Base-by-base conservation (phyloP, 92 coral and sea anemone genomes). In the Epizoanthus ramosus region DNA sequence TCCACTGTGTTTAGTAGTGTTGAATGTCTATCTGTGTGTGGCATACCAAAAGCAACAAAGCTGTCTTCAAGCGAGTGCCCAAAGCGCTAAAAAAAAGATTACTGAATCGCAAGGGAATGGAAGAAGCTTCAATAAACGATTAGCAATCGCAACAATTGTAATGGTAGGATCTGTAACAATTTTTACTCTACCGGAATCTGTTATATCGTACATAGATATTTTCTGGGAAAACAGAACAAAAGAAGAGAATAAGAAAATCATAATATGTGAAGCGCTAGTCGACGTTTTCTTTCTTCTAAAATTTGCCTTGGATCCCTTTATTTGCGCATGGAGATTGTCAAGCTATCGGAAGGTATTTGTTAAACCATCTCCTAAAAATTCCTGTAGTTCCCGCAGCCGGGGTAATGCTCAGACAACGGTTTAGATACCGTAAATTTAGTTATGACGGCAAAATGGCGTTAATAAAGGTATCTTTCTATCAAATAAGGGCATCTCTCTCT, bases 241-340 rank as follows among this genome's bases (percentile, higher is more conserved):
- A 0, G 81, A 59, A 1, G 33, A 60, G 41, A 76, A 76, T 54
- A 22, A 19, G 41, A 19, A 60, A 22, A 57, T 76, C 45, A n/a
- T 76, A 39, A 76, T 76, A 5, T 35, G 56, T 3, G 81, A 76
- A 76, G 69, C 81, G 39, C 59, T 76, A 1, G 52, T 76, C 6
- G 81, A 76, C 7, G 81, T 37, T 9, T 76, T 76, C 45, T 76
- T 76, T 54, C 81, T 76, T 76, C 43, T 76, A 12, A 76, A 76
- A 56, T 76, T 76, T 21, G 68, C 81, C 59, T 41, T 76, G 37
- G 81, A 76, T 31, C 81, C 81, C 12, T 33, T 59, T 21, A 76
- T 76, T 33, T 76, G 81, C n/a, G 69, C 57, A 33, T 76, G 81
- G 69, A 19, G 81, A 23, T 59, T 76, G 57, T 54, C 81, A 33